Evolutionary conservation across 2,113 vertebrate genomes (phyloP), one percentile per base, ranked within the genome.

Genomic region (Elanoides forficatus): DNA sequence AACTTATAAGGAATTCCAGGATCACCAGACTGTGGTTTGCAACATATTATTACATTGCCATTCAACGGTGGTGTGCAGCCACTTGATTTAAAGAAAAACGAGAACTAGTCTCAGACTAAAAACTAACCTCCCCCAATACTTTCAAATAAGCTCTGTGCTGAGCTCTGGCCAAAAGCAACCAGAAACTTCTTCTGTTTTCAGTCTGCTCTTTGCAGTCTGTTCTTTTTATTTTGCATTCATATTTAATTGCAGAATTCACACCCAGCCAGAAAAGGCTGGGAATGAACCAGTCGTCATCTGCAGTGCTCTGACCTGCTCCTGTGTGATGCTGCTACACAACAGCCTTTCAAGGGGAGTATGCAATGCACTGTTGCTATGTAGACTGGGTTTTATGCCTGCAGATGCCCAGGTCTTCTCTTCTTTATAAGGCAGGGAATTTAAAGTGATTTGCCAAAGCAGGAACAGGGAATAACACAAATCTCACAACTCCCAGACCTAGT

Each of bases 1-100:
- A 97, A 92, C 68, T 81, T 88, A 94, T 79, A 90, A 65, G 93
- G 80, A 97, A 97, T 95, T 84, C 80, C 83, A 96, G 73, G 80
- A 95, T 94, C 88, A 91, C 62, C 86, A 95, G 93, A 72, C 76
- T 89, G 93, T 90, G 93, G 86, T 85, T 91, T 96, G 94, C 65
- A 94, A 93, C 70, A 7, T 95, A 81, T 87, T 79, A 91, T 92
- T 93, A 93, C 30, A 20, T 58, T 95, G 88, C 65, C 86, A 91
- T 86, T 96, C 88, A 74, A 7, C 0, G 9, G 76, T 47, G 48
- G n/a, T 48, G 83, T 50, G 76, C 73, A 92, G 91, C 6, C 2
- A 0, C 76, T 84, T 63, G 86, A 71, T 71, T 94, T 84, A 91
- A 90, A 91, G 73, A 70, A 89, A 81, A 86, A 0, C 0, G 52